Conservation (phyloP, 1,140 invertebrate genomes). For the Adelges cooleyi region DNA sequence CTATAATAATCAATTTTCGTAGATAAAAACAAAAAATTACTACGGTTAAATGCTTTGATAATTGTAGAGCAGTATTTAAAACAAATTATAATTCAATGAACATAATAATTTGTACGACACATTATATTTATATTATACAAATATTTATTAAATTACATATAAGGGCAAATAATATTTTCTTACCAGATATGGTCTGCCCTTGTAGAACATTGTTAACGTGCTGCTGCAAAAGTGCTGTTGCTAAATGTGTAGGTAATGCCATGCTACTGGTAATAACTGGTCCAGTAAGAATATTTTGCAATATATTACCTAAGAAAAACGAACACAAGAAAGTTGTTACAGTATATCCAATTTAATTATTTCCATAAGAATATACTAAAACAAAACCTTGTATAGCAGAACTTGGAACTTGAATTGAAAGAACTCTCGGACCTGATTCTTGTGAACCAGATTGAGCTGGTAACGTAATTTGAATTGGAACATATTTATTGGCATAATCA, state of each 20-base stretch:
- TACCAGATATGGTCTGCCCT: slow-evolving; percentile 41
- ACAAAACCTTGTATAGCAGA: slow-evolving; percentile 55
- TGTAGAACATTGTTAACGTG: slow-evolving; percentile 71
- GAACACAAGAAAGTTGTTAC: background rate
- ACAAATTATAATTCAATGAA: too few relatives aligned
- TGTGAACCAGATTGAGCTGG: slow-evolving; percentile 55
- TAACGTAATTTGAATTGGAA: slow-evolving; percentile 50
- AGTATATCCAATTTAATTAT: background rate
- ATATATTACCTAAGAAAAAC: slow-evolving; percentile 42
- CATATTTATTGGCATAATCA: slow-evolving; percentile 39
- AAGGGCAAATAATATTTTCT: background rate
- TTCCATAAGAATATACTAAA: background rate
- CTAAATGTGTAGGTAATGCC: slow-evolving; percentile 60
- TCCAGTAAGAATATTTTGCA: slow-evolving; percentile 59
- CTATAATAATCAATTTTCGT: too few relatives aligned
- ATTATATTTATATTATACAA: too few relatives aligned
- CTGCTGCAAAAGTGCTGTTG: slow-evolving; percentile 67
- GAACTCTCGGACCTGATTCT: slow-evolving; percentile 53
- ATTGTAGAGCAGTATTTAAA: too few relatives aligned
- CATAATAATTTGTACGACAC: too few relatives aligned
- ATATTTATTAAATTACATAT: too few relatives aligned
- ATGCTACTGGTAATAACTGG: slow-evolving; percentile 76
- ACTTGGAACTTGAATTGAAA: slow-evolving; percentile 74
- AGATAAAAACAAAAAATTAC: too few relatives aligned
- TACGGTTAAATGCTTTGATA: too few relatives aligned